Percentiles rank a stretch among this genome's conserved stretches.
These are phyloP conservation scores for Crocidura indochinensis DNA, from an alignment of 2,797 vertebrate genomes.

Conservation along the genomic window DNA sequence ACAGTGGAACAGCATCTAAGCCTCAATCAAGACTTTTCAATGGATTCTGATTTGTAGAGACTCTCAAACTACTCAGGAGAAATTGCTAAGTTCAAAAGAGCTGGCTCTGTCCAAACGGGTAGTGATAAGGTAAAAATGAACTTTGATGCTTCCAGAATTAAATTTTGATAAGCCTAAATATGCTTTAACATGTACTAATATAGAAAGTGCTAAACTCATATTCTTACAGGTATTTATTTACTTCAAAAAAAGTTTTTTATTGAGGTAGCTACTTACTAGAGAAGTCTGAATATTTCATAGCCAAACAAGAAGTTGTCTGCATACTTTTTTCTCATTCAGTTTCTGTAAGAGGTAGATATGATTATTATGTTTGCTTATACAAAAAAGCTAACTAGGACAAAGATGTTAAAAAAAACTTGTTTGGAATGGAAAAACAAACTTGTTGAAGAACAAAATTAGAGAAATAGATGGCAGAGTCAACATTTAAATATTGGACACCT, in stretches of 20 bases:
- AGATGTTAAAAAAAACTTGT: conserved; percentile 6
- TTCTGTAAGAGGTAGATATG: conserved; percentile 6
- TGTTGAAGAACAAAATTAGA: not conserved
- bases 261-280: not conserved
- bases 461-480: not conserved
- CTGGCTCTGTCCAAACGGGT: conserved; percentile 13
- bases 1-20: not conserved
- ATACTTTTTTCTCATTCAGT: not conserved
- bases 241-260: not conserved
- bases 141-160: not conserved
- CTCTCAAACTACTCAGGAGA: conserved; percentile 40
- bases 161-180: not conserved
- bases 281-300: not conserved
- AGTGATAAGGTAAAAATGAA: conserved; percentile 27
- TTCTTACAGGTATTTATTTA: not conserved
- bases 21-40: not conserved
- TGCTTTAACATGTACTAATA: conserved; percentile 3
- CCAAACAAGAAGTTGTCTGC: not conserved
- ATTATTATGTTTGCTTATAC: conserved; percentile 39
- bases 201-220: conserved; percentile 30
- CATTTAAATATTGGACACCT: not conserved
- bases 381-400: conserved; percentile 17
- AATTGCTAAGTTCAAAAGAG: not conserved
- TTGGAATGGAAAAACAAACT: conserved; percentile 28
- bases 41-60: conserved; percentile 14